A percentile compares a stretch with the other conserved stretches of the same genome.
These are phyloP conservation scores for Pseudomyrmex gracilis DNA, from an alignment of 1,140 invertebrate species.

Conservation along the genomic window DNA sequence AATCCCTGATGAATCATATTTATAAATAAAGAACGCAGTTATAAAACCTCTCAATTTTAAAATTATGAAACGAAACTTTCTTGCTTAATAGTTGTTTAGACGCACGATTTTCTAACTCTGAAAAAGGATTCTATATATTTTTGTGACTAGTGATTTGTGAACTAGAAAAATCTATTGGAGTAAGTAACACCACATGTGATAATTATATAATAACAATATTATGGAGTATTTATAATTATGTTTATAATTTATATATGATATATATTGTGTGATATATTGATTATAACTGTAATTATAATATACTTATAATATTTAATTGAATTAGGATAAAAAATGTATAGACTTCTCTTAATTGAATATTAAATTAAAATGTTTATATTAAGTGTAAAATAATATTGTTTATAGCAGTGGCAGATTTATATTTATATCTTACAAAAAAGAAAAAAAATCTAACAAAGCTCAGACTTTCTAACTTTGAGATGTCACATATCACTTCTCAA, in stretches of 20 bases:
- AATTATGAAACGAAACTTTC: slow-evolving; percentile 31
- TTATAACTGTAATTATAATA: background rate
- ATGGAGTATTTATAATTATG: too few relatives aligned
- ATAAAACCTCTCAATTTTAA: slow-evolving; percentile 58
- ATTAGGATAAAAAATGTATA: slow-evolving; percentile 8
- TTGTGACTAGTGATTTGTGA: slow-evolving; percentile 36
- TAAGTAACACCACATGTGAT: slow-evolving; percentile 9
- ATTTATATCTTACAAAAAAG: background rate
- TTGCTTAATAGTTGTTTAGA: slow-evolving; percentile 45
- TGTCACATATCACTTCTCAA: background rate
- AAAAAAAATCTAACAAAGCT: background rate
- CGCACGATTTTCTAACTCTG: slow-evolving; percentile 1
- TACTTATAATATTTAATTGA: slow-evolving; percentile 25
- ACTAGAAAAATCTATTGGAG: slow-evolving; percentile 28
- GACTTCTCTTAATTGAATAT: slow-evolving; percentile 29
- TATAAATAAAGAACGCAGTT: slow-evolving; percentile 27
- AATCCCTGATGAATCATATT: slow-evolving; percentile 50
- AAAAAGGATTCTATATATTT: slow-evolving; percentile 38
- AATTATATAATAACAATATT: background rate
- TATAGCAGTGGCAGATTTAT: slow-evolving; percentile 23
- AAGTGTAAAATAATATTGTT: slow-evolving; percentile 12
- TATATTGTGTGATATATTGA: too few relatives aligned
- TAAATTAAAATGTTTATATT: slow-evolving; percentile 26
- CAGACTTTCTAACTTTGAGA: too few relatives aligned
- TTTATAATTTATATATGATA: too few relatives aligned